Evolutionary conservation across 2,888 invertebrate genomes (phyloP), one percentile per base, ranked within the genome.

Genomic region (Macropis europaea): DNA sequence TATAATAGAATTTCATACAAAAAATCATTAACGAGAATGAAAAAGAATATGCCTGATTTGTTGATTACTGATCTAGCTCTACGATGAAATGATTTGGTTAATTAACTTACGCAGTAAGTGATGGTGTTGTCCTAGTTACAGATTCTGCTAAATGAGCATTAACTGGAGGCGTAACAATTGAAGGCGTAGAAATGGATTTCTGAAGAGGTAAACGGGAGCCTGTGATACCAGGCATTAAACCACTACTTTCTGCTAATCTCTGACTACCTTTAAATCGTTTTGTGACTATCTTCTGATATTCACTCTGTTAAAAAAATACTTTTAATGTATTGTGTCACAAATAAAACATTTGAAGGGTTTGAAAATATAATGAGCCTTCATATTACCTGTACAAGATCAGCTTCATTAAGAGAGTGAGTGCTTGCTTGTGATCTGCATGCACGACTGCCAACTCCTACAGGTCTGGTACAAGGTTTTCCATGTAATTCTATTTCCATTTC

Each of bases 181-280:
- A 96, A 52, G 97, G 97, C 54, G 97, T 97, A 15, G 97, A 97
- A 64, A 97, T 95, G 53, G 96, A 96, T 91, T 97, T 97, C 91
- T 97, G 97, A 54, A 97, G 92, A 63, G 96, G 96, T 83, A 96
- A 92, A 19, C 96, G 92, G 56, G 93, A 85, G 53, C 93, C 78
- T 92, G 93, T 84, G 93, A 91, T 90, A 92, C 84, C 82, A 89
- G 89, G 87, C 85, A 90, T 84, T 80, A 90, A 81, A 66, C 86
- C 82, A 56, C 82, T 84, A 68, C 84, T 87, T 73, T 89, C 89
- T 47, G 87, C 86, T 73, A 88, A 78, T 76, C 92, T 92, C 85
- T 93, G 92, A 77, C 76, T 84, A 76, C 83, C 84, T 54, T 93
- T 89, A 43, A 57, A 68, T 53, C 69, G 59, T 87, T 93, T 93